Evolutionary conservation across 2,797 vertebrate species (phyloP).

Genomic region (Dendrocincla fuliginosa): DNA sequence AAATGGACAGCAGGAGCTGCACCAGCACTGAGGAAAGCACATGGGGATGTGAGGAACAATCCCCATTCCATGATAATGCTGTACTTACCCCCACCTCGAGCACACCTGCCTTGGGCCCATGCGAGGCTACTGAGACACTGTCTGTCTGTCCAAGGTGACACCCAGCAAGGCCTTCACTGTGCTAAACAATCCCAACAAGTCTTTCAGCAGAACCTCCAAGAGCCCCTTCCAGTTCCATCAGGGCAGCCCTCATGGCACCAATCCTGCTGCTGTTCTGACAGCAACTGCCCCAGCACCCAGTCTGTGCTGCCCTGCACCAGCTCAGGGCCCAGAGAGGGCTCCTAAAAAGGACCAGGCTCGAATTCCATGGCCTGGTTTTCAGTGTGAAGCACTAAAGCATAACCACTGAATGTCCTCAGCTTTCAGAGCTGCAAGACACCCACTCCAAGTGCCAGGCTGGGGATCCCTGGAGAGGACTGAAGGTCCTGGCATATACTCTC

Average conservation of each 20-base stretch:
- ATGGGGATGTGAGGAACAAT: neutral
- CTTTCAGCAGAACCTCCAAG: neutral
- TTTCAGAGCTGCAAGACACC: neutral
- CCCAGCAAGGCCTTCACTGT: neutral
- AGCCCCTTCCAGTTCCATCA: neutral
- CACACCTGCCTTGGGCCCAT: neutral
- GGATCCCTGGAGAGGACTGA: neutral
- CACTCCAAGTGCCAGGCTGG: neutral
- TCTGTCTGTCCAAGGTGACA: neutral
- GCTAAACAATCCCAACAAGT: neutral
- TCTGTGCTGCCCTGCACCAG: neutral
- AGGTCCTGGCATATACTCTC: neutral
- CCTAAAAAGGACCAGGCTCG: neutral
- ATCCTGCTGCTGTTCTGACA: neutral
- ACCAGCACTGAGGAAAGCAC: neutral
- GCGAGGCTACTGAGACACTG: neutral
- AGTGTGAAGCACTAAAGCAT: neutral
- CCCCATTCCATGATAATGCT: neutral
- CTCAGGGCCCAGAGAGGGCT: neutral
- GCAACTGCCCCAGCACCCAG: neutral
- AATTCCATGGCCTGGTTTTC: neutral
- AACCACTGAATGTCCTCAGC: neutral
- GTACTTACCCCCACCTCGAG: neutral
- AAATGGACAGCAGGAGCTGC: rapidly evolving
- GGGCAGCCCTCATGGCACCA: neutral